phyloP scores from a whole-genome alignment of 2,797 vertebrate genomes.

The Hypotaenidia philippensis region DNA sequence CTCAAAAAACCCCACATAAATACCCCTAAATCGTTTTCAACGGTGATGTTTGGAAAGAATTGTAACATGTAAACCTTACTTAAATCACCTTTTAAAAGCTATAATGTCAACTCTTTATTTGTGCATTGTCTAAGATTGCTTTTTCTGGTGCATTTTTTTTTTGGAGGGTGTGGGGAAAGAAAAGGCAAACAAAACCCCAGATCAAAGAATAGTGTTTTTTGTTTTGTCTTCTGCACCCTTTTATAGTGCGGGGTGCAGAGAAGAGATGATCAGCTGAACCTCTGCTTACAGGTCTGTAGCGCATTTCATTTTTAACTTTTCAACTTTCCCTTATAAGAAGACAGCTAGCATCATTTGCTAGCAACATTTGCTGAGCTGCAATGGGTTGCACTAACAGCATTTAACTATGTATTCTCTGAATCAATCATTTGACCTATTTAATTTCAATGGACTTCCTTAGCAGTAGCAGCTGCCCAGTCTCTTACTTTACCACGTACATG shows the following conservation, averaged over 20 bases:
- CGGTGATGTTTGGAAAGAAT: background rate
- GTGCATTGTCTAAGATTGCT: background rate
- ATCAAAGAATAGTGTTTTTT: background rate
- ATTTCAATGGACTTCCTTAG: background rate
- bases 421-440: background rate
- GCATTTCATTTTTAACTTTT: background rate
- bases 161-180: too few relatives aligned
- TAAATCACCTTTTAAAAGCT: background rate
- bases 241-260: background rate
- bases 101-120: background rate
- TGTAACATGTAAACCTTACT: background rate
- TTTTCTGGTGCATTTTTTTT: background rate
- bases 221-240: background rate
- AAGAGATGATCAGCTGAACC: background rate
- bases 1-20: background rate
- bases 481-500: background rate
- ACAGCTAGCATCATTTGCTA: background rate
- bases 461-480: rapidly evolving
- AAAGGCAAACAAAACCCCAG: rapidly evolving
- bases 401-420: too few relatives aligned
- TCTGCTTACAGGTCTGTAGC: background rate
- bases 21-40: background rate
- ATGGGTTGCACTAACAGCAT: too few relatives aligned
- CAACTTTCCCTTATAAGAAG: background rate
- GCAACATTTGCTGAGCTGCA: too few relatives aligned